Conservation (phyloP, 2,888 invertebrate genomes). For the Plebejus anna region DNA sequence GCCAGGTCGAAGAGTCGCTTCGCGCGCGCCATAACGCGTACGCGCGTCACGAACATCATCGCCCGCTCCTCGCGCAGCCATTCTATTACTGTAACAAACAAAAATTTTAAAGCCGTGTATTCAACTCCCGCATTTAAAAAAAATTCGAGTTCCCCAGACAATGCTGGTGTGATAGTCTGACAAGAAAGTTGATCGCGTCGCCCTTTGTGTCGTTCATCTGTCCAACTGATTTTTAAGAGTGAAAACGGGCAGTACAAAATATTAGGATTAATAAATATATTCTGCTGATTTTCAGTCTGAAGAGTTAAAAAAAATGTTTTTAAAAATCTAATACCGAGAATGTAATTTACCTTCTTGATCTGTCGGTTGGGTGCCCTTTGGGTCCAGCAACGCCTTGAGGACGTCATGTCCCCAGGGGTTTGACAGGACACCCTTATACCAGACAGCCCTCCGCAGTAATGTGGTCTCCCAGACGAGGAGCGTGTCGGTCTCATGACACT, state of each 20-base stretch:
- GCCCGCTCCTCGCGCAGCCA: slow-evolving; percentile 82
- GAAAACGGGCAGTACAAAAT: no score
- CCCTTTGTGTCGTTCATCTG: no score
- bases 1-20: slow-evolving; percentile 82
- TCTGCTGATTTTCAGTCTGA: no score
- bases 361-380: slow-evolving; percentile 69
- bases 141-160: no score
- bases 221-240: no score
- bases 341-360: slow-evolving; percentile 54
- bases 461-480: slow-evolving; percentile 53
- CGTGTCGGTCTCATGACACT: slow-evolving; percentile 59
- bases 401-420: slow-evolving; percentile 79
- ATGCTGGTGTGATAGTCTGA: slow-evolving; percentile 1
- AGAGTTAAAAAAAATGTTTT: no score
- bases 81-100: slow-evolving; percentile 60
- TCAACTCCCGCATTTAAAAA: no score
- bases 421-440: slow-evolving; percentile 74
- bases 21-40: slow-evolving; percentile 79
- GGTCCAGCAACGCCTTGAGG: slow-evolving; percentile 76
- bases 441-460: slow-evolving; percentile 77
- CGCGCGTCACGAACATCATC: slow-evolving; percentile 79
- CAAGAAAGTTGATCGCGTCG: not conserved
- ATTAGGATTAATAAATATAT: no score
- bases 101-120: no score
- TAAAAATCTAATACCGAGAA: no score